Percentiles rank a stretch among this genome's conserved stretches.
Conservation (phyloP, 2,888 invertebrate species). For the Hyposoter dolosus region DNA sequence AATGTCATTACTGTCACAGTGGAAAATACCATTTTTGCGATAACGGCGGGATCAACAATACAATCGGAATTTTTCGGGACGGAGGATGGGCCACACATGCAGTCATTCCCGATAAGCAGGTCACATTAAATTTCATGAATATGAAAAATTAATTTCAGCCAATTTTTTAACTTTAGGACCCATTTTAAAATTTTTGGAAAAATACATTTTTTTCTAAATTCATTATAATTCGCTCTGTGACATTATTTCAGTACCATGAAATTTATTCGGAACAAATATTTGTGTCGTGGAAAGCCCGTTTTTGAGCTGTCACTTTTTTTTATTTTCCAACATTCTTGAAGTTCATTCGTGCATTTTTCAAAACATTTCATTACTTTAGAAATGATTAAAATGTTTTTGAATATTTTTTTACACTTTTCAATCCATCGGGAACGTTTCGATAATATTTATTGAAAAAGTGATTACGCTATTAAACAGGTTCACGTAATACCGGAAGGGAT, state of each 20-base stretch:
- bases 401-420: neutral
- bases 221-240: neutral
- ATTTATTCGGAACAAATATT: too few species aligned
- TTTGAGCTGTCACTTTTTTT: too few species aligned
- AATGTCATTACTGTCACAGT: constrained; percentile 87
- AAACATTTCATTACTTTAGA: too few species aligned
- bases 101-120: constrained; percentile 87
- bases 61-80: constrained; percentile 88
- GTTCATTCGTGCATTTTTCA: too few species aligned
- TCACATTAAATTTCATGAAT: constrained; percentile 80
- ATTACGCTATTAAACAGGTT: constrained; percentile 73
- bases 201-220: neutral
- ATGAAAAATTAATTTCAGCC: neutral
- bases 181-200: neutral
- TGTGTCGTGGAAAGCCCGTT: too few species aligned
- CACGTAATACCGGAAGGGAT: constrained; percentile 77
- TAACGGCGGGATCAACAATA: constrained; percentile 87
- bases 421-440: neutral
- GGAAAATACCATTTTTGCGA: constrained; percentile 89
- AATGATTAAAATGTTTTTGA: too few species aligned
- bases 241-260: neutral
- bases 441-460: neutral
- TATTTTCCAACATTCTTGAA: too few species aligned
- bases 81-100: constrained; percentile 90
- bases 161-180: too few species aligned